A percentile compares a stretch with the other conserved stretches of the same genome.
Evolutionary conservation across 2,888 invertebrate species (phyloP).

Genomic region (Schrankia costaestrigalis): DNA sequence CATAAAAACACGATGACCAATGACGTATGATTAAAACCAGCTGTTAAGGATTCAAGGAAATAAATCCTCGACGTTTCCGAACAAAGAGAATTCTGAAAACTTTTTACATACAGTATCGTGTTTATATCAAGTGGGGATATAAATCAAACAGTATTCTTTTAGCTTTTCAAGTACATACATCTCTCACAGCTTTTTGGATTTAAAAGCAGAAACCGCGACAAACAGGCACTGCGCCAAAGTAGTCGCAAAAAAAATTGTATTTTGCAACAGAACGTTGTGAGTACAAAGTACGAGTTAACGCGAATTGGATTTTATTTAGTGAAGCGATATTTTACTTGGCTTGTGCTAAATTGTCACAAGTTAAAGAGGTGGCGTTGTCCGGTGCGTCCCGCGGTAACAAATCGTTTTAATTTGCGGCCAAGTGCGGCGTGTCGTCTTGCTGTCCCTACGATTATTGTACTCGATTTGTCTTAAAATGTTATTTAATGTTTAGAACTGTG

Average conservation of each 20-base stretch:
- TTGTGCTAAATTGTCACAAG: slow-evolving; percentile 39
- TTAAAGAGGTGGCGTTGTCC: slow-evolving; percentile 44
- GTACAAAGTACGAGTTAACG: slow-evolving; percentile 36
- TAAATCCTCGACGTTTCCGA: too few relatives aligned
- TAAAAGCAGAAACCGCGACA: slow-evolving; percentile 23
- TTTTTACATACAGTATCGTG: too few relatives aligned
- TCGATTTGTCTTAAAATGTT: slow-evolving; percentile 23
- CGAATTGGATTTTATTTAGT: slow-evolving; percentile 45
- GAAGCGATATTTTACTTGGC: slow-evolving; percentile 42
- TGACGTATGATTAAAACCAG: not conserved
- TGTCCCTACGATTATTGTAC: slow-evolving; percentile 30
- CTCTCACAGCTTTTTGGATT: slow-evolving; percentile 26
- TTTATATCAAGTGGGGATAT: not conserved
- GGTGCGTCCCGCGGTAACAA: slow-evolving; percentile 44
- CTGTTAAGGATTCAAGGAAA: too few relatives aligned
- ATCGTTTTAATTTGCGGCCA: slow-evolving; percentile 56
- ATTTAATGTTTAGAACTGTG: slow-evolving; percentile 16
- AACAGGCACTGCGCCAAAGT: slow-evolving; percentile 42
- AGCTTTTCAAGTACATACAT: slow-evolving; percentile 10
- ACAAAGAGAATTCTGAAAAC: too few relatives aligned
- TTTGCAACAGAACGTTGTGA: slow-evolving; percentile 31
- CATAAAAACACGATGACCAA: slow-evolving; percentile 3
- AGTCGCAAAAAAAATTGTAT: slow-evolving; percentile 37
- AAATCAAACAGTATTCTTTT: slow-evolving; percentile 1
- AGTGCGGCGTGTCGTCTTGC: slow-evolving; percentile 39